Evolutionary conservation across 2,888 invertebrate species (phyloP).

Genomic region (Cataglyphis rosenhaueri): DNA sequence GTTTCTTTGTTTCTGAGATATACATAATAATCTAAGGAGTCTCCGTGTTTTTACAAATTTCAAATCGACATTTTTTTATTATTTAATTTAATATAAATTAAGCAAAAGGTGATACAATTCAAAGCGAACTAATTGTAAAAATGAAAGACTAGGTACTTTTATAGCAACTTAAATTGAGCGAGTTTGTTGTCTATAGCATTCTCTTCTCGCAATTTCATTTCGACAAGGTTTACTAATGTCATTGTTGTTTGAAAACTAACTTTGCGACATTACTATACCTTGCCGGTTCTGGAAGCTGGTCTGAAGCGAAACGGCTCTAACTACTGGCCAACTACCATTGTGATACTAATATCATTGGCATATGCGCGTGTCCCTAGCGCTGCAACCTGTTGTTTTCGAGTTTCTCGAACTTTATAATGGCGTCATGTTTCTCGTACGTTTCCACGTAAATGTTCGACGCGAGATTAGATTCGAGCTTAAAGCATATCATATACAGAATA

Average conservation of each 20-base stretch:
- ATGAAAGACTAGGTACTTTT: background rate
- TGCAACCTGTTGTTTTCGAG: constrained; percentile 46
- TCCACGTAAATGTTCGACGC: constrained; percentile 14
- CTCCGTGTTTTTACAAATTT: background rate
- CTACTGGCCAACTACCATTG: constrained; percentile 27
- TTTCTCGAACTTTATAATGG: constrained; percentile 43
- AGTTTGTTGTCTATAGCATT: background rate
- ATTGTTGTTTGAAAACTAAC: constrained; percentile 35
- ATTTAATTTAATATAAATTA: background rate
- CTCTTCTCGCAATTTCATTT: constrained; percentile 3
- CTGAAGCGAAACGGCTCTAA: constrained; percentile 29
- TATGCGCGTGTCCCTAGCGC: background rate
- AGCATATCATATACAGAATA: background rate
- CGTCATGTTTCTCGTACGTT: constrained; percentile 9
- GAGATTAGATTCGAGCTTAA: constrained; percentile 23
- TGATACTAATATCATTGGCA: constrained; percentile 45
- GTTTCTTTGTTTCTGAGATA: background rate
- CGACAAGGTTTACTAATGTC: constrained; percentile 3
- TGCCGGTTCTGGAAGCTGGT: constrained; percentile 7
- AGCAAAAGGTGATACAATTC: background rate
- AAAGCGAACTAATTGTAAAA: background rate
- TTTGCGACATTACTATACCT: constrained; percentile 5
- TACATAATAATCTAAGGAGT: background rate
- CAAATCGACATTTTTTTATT: background rate
- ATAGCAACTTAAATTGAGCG: background rate